phyloP scores from a whole-genome alignment of 2,797 vertebrate species.

The Bryconaethiops microstoma region DNA sequence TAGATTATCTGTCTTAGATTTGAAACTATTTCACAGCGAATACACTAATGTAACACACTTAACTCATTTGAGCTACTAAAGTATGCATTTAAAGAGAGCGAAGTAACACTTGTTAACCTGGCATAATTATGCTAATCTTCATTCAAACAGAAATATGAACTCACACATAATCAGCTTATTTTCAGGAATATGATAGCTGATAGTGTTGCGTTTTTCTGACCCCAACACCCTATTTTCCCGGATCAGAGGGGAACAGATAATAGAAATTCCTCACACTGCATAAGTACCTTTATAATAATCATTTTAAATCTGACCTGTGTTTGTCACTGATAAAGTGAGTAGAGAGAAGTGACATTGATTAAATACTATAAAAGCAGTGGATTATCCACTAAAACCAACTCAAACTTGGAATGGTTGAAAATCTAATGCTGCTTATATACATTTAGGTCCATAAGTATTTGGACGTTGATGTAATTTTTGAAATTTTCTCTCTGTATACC shows the following conservation, averaged over 20 bases:
- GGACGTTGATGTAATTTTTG: too few species aligned
- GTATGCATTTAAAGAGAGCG: background rate
- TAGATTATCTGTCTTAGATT: background rate
- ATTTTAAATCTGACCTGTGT: conserved; percentile 21
- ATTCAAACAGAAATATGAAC: conserved; percentile 18
- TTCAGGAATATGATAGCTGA: conserved; percentile 31
- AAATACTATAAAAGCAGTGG: background rate
- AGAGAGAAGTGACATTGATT: background rate
- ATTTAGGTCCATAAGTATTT: background rate
- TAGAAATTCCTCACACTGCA: conserved; percentile 31
- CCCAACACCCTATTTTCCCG: conserved; percentile 10
- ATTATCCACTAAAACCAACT: background rate
- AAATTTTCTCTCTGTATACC: too few species aligned
- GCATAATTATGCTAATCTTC: conserved; percentile 24
- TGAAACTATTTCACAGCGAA: background rate
- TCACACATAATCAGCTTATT: conserved; percentile 37
- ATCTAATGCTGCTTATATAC: conserved; percentile 6
- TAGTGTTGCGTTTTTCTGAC: background rate
- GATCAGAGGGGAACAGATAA: conserved; percentile 12
- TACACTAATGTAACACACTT: background rate
- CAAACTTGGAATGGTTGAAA: background rate
- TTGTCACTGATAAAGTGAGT: background rate
- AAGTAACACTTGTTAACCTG: background rate
- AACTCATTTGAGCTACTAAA: background rate
- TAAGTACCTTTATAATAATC: conserved; percentile 25